A percentile compares a stretch with the other conserved stretches of the same genome.
phyloP scores from a whole-genome alignment of 2,797 vertebrate species.

The Myiotriccus ornatus region DNA sequence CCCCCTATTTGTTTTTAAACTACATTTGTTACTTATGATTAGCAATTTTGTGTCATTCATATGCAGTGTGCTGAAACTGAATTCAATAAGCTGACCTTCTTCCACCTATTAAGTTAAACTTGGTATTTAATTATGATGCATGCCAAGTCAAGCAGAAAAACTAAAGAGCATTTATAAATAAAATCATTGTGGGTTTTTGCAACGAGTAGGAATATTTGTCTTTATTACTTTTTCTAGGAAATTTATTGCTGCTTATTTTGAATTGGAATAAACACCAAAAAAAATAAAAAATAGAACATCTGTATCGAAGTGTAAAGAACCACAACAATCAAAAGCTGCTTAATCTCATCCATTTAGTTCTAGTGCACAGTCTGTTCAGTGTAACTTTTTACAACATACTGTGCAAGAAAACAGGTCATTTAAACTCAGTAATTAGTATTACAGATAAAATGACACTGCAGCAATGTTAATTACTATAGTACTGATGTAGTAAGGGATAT shows the following conservation, averaged over 20 bases:
- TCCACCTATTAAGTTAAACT: constrained; percentile 4
- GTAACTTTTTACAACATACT: constrained; percentile 56
- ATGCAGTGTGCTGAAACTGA: background rate
- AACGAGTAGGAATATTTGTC: background rate
- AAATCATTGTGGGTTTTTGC: background rate
- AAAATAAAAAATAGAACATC: background rate
- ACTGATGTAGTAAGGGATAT: constrained; percentile 66
- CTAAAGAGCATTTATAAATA: background rate
- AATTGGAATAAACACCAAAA: background rate
- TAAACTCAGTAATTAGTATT: constrained; percentile 70
- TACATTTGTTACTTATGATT: constrained; percentile 5
- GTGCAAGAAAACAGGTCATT: constrained; percentile 64
- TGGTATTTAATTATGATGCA: constrained; percentile 2
- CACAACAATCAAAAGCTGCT: background rate
- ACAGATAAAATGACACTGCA: constrained; percentile 68
- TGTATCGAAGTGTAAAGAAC: background rate
- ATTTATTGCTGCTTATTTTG: constrained; percentile 3
- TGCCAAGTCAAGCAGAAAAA: background rate
- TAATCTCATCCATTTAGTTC: constrained; percentile 8
- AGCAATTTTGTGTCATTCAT: background rate
- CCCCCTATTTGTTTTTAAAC: constrained; percentile 8
- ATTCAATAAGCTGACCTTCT: constrained; percentile 18
- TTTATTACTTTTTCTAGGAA: background rate
- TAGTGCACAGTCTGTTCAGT: constrained; percentile 21
- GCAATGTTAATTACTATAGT: constrained; percentile 71